phyloP scores from a whole-genome alignment of 2,797 vertebrate genomes.

The Saxicola maurus region DNA sequence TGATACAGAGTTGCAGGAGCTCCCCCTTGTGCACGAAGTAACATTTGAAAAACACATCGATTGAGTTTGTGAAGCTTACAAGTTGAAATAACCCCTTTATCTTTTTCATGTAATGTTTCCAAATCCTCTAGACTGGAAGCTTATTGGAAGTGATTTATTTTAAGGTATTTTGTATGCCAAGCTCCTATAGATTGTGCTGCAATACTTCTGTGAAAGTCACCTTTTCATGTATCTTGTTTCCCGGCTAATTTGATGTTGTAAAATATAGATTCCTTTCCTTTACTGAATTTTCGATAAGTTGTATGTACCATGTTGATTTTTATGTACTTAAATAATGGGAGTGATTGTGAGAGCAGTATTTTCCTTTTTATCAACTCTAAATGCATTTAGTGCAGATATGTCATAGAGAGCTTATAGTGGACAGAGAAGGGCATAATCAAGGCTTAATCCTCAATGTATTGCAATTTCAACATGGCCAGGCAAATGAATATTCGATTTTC shows the following conservation, averaged over 20 bases:
- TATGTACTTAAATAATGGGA: not conserved
- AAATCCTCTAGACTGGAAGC: not conserved
- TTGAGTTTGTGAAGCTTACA: not conserved
- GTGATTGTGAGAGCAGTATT: not conserved
- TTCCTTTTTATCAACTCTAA: not conserved
- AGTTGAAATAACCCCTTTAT: not conserved
- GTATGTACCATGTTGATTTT: not conserved
- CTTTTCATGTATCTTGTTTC: not conserved
- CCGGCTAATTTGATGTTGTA: not conserved
- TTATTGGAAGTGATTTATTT: not conserved
- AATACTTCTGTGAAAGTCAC: not conserved
- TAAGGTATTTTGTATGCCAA: not conserved
- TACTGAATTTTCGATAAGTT: not conserved
- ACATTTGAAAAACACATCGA: not conserved
- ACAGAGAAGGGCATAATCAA: not conserved
- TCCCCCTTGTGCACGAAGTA: slow-evolving; percentile 58
- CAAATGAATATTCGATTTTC: not conserved
- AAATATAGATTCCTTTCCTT: not conserved
- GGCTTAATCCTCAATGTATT: not conserved
- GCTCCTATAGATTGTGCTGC: not conserved
- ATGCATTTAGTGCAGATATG: not conserved
- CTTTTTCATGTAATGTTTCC: not conserved
- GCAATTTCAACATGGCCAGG: not conserved
- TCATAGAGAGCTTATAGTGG: not conserved
- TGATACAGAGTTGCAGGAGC: slow-evolving; percentile 45